These are phyloP conservation scores for Drymodes brunneopygia DNA, from an alignment of 2,113 vertebrate genomes.

Conservation along the genomic window DNA sequence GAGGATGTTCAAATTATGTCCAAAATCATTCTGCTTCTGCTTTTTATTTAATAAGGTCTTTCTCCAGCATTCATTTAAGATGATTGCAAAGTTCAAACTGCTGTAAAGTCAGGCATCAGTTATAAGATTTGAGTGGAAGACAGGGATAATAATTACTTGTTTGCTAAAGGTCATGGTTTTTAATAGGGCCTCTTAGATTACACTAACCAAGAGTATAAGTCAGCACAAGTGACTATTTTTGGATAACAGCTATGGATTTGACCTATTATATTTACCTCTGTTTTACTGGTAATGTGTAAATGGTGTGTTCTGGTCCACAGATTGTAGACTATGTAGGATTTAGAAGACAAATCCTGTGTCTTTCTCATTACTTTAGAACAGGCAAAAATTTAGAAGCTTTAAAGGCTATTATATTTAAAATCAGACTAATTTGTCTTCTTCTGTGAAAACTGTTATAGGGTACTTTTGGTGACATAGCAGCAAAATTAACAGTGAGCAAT, in stretches of 20 bases:
- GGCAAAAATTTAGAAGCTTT: neutral
- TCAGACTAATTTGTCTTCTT: neutral
- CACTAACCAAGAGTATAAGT: neutral
- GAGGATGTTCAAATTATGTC: neutral
- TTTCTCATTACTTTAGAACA: neutral
- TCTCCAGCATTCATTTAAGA: neutral
- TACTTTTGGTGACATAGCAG: neutral
- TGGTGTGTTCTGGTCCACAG: neutral
- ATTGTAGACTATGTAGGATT: neutral
- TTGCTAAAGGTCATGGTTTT: slow-evolving; percentile 20
- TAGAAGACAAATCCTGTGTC: neutral
- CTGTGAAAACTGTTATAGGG: neutral
- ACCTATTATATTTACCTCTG: neutral
- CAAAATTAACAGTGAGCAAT: neutral
- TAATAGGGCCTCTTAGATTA: neutral
- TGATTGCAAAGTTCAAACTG: slow-evolving; percentile 10
- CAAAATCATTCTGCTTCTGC: neutral
- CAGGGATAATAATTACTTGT: neutral
- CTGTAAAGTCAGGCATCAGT: neutral
- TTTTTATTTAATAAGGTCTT: slow-evolving; percentile 14
- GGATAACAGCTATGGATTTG: neutral
- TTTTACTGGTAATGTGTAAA: neutral
- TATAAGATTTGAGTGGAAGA: neutral
- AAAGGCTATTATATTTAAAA: neutral
- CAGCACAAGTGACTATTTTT: neutral